Evolutionary conservation across 2,888 invertebrate species (phyloP).

Genomic region (Brachypalpus laphriformis): DNA sequence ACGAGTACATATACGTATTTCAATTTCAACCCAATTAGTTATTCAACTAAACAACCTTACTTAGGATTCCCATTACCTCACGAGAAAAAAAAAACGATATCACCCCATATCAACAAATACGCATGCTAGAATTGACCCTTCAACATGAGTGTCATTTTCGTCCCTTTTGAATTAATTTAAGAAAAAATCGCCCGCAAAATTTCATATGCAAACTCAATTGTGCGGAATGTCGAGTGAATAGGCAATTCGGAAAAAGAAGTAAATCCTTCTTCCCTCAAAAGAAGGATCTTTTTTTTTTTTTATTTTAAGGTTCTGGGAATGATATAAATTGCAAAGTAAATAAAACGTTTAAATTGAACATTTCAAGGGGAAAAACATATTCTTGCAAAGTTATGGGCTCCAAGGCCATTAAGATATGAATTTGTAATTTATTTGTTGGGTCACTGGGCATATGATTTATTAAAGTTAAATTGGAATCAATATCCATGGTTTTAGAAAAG

Average conservation of each 20-base stretch:
- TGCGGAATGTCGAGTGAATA: constrained; percentile 48
- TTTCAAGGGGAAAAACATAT: neutral
- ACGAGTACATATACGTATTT: constrained; percentile 8
- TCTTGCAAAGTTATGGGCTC: neutral
- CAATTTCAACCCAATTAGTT: constrained; percentile 43
- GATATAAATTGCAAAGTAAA: constrained; percentile 8
- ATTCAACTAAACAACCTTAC: constrained; percentile 38
- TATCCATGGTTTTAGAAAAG: neutral
- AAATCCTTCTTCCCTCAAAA: constrained; percentile 1
- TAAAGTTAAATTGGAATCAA: neutral
- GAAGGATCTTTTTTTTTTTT: neutral
- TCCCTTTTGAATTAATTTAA: constrained; percentile 52
- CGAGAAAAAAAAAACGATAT: neutral
- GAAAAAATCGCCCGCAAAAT: constrained; percentile 21
- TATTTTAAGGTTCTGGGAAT: neutral
- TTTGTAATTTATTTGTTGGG: constrained; percentile 2
- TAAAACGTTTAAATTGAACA: neutral
- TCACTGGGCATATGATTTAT: neutral
- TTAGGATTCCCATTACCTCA: constrained; percentile 8
- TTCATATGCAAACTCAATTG: constrained; percentile 59
- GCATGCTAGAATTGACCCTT: neutral
- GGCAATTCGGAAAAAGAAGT: constrained; percentile 31
- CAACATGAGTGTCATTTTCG: constrained; percentile 4
- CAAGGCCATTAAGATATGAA: constrained; percentile 2
- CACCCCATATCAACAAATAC: neutral